phyloP scores from a whole-genome alignment of 2,797 vertebrate genomes.

The Gymnoscopelus microlampas region DNA sequence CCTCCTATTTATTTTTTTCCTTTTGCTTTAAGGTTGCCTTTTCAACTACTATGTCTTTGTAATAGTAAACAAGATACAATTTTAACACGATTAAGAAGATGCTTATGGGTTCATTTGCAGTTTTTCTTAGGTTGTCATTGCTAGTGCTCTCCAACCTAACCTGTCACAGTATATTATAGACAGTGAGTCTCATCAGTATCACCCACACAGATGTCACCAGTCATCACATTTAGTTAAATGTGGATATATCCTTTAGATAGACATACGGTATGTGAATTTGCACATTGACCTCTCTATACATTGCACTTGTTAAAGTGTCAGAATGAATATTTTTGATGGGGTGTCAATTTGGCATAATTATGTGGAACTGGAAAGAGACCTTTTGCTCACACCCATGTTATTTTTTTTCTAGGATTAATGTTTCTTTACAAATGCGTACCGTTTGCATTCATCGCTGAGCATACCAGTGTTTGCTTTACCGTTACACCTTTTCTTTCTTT shows the following conservation, averaged over 20 bases:
- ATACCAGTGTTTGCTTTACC: constrained; percentile 38
- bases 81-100: constrained; percentile 22
- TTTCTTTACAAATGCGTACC: constrained; percentile 33
- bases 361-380: constrained; percentile 16
- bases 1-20: constrained; percentile 66
- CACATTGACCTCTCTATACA: constrained; percentile 45
- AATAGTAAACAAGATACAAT: constrained; percentile 15
- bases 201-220: constrained; percentile 62
- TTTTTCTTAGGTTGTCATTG: constrained; percentile 23
- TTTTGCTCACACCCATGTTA: constrained; percentile 12
- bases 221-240: constrained; percentile 16
- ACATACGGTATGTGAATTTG: constrained; percentile 51
- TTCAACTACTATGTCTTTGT: constrained; percentile 44
- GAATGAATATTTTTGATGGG: constrained; percentile 23
- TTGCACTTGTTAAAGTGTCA: constrained; percentile 63
- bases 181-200: constrained; percentile 9
- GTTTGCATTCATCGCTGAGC: constrained; percentile 37
- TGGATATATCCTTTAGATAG: constrained; percentile 31
- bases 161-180: constrained; percentile 16
- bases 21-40: constrained; percentile 75
- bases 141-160: constrained; percentile 31
- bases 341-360: constrained; percentile 12
- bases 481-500: no score
- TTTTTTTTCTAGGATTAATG: constrained; percentile 36
- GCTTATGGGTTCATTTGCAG: constrained; percentile 12